phyloP scores from a whole-genome alignment of 2,888 invertebrate genomes.

The Noctua janthe region DNA sequence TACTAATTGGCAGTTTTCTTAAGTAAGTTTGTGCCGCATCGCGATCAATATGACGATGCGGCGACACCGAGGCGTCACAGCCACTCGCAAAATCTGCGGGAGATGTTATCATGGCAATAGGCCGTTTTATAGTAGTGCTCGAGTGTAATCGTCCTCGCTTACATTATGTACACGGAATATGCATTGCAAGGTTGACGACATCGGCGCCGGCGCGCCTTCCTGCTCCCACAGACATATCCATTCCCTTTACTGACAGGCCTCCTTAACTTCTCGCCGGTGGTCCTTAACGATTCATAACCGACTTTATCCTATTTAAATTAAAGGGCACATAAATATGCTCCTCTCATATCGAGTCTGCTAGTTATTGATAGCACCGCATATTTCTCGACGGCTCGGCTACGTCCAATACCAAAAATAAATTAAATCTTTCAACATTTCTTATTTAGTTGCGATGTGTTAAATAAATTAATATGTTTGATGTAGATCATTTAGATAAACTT shows the following conservation, averaged over 20 bases:
- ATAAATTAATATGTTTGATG: conserved; percentile 62
- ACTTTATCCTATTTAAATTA: conserved; percentile 66
- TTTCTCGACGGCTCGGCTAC: conserved; percentile 53
- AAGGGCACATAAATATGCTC: conserved; percentile 62
- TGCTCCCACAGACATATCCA: conserved; percentile 70
- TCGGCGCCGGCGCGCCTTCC: conserved; percentile 76
- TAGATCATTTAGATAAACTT: conserved; percentile 66
- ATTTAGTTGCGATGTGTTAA: conserved; percentile 56
- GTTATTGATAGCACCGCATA: conserved; percentile 65
- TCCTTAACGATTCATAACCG: conserved; percentile 65
- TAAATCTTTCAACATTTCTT: conserved; percentile 57
- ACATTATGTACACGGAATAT: conserved; percentile 70
- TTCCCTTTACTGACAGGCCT: conserved; percentile 66
- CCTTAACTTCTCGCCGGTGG: conserved; percentile 67
- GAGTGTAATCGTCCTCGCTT: conserved; percentile 69
- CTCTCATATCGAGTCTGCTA: conserved; percentile 52
- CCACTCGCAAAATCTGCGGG: conserved; percentile 59
- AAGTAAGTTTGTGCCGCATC: conserved; percentile 45
- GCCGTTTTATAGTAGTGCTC: conserved; percentile 64
- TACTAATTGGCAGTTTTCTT: conserved; percentile 63
- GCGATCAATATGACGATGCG: conserved; percentile 44
- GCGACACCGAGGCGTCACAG: conserved; percentile 62
- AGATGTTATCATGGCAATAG: conserved; percentile 68
- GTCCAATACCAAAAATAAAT: conserved; percentile 63
- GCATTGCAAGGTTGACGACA: conserved; percentile 78